Evolutionary conservation across 2,888 invertebrate species (phyloP), one percentile per base, ranked within the genome.

Genomic region (Beris chalybata): DNA sequence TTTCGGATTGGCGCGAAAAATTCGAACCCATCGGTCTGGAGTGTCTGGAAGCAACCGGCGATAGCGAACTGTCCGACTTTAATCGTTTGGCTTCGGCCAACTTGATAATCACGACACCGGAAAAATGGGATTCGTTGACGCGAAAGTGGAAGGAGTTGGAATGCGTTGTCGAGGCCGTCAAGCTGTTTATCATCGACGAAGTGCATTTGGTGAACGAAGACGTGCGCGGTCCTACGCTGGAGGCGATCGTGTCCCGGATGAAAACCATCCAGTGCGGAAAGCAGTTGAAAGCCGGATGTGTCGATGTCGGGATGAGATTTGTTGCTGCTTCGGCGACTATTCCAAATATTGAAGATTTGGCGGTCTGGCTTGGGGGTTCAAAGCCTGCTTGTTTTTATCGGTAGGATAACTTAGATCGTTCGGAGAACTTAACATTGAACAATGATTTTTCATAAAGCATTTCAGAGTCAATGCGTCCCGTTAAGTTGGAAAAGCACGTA

Each of bases 111-210:
- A 91, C 92, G 4, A 93, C 93, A 0, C 92, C 92, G 0, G 92
- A 92, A 78, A 92, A 92, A 79, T 92, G 91, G 91, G 92, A 93
- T 77, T 88, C 89, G 72, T 75, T 92, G 72, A 92, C 91, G 0
- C 83, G 92, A 66, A 83, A 86, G 69, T 91, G 90, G 90, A 85
- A 84, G 70, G 89, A 90, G 73, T 85, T 89, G 74, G 82, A 83
- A 66, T 79, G 83, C 7, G 76, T 90, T 12, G 85, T 91, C 15
- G 83, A 85, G 69, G 76, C 83, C 7, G 84, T 92, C 11, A 86
- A 86, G 73, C 76, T 90, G 54, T 87, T 90, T 76, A 82, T 90
- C 55, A 87, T 90, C 58, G 92, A 92, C 75, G 92, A 92, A 79
- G 90, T 85, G 72, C 92, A 93, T 77, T 83, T 91, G 61, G 77